Evolutionary conservation across 2,888 invertebrate genomes (phyloP), one percentile per base, ranked within the genome.

Genomic region (Seira musarum): DNA sequence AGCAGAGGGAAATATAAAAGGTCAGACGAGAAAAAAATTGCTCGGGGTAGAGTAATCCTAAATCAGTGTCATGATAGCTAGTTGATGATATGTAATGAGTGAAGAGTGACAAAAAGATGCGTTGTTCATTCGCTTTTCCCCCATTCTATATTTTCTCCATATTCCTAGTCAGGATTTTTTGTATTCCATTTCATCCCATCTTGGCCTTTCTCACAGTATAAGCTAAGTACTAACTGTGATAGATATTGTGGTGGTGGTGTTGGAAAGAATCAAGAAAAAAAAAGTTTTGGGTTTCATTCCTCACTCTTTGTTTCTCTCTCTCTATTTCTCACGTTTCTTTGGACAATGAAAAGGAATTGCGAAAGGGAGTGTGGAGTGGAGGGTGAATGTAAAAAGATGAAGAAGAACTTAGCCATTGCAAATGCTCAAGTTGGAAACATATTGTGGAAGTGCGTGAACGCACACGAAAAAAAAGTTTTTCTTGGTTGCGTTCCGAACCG

Each of bases 21-120:
- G 83, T 83, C 80, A 79, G 60, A 64, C 66, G 57, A 65, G 66
- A 76, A 67, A 70, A 53, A 77, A 72, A 79, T 76, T 35, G 78
- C 61, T 74, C 68, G 35, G 67, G 10, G 46, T 63, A n/a, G n/a
- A 75, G 72, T 81, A 81, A 84, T 82, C 77, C 79, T 78, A 82
- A 84, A 84, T 82, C 84, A 84, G 79, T 81, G 81, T 73, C 78
- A 79, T 83, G 81, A 84, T 83, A 74, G 81, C 53, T 76, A 83
- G 73, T 84, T 84, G 84, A 84, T 84, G 83, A 82, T 81, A 80
- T 67, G 78, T 84, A 84, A 84, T 84, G 83, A 83, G 84, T 82
- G 84, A 83, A 49, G 49, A 49, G 49, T 49, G 49, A 49, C 82
- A 82, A 80, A 22, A 82, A 77, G 77, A 74, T 84, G 79, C 74